phyloP scores from a whole-genome alignment of 2,113 vertebrate species.

The Alouatta palliata region DNA sequence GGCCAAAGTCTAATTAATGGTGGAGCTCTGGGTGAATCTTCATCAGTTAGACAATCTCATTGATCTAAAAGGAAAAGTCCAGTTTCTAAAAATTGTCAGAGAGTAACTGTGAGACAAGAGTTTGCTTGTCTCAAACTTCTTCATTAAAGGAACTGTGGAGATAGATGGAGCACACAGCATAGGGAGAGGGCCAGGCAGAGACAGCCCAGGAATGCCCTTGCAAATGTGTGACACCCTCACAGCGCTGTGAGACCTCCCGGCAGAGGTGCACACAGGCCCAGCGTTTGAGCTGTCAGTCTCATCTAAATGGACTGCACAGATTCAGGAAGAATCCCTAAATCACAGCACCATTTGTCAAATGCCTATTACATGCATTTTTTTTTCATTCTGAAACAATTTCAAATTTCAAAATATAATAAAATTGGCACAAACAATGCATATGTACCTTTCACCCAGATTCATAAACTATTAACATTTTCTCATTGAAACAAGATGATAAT shows the following conservation, averaged over 20 bases:
- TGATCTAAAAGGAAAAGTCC: not conserved
- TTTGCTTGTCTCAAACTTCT: not conserved
- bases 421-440: not conserved
- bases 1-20: not conserved
- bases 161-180: not conserved
- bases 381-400: constrained; percentile 12
- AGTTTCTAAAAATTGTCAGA: constrained; percentile 12
- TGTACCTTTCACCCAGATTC: not conserved
- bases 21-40: not conserved
- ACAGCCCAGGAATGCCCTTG: not conserved
- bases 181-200: not conserved
- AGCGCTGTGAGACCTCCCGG: not conserved
- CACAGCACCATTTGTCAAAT: not conserved
- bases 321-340: not conserved
- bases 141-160: not conserved
- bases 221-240: not conserved
- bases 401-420: constrained; percentile 14
- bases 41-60: not conserved
- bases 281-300: not conserved
- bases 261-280: not conserved
- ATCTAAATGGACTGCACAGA: not conserved
- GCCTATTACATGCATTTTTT: not conserved
- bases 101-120: not conserved
- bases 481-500: not conserved
- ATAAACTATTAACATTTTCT: not conserved